These are phyloP conservation scores for Carposina sasakii DNA, from an alignment of 1,140 invertebrate species.

Conservation along the genomic window DNA sequence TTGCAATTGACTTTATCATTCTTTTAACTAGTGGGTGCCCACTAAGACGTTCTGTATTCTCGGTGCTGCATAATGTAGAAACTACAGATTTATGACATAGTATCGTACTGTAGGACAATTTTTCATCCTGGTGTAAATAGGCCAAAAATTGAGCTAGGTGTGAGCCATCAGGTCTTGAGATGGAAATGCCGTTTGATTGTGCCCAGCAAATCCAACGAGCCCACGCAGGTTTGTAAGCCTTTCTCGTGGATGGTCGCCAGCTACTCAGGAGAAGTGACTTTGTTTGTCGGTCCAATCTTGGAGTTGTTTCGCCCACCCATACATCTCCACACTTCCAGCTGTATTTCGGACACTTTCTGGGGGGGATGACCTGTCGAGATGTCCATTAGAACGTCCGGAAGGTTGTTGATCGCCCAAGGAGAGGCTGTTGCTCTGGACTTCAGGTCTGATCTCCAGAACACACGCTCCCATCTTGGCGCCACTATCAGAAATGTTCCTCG, in stretches of 20 bases:
- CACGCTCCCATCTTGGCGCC: conserved; percentile 27
- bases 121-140: conserved; percentile 2
- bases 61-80: conserved; percentile 3
- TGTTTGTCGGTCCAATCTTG: background rate
- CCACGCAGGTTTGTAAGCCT: conserved; percentile 8
- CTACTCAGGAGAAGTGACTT: background rate
- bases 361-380: conserved; percentile 6
- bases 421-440: too few species aligned
- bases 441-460: conserved; percentile 28
- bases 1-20: conserved; percentile 7
- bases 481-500: conserved; percentile 14
- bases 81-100: conserved; percentile 10
- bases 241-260: conserved; percentile 7
- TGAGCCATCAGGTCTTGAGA: background rate
- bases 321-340: conserved; percentile 10
- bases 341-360: conserved; percentile 9
- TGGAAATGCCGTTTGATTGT: background rate
- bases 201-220: background rate
- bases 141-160: conserved; percentile 5
- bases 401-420: too few species aligned
- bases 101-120: conserved; percentile 3
- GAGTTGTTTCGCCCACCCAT: conserved; percentile 7
- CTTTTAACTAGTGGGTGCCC: conserved; percentile 4
- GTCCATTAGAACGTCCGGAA: conserved; percentile 2
- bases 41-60: background rate